Base-by-base conservation (phyloP, 2,797 vertebrate genomes). In the Chaetodon trifasciatus region DNA sequence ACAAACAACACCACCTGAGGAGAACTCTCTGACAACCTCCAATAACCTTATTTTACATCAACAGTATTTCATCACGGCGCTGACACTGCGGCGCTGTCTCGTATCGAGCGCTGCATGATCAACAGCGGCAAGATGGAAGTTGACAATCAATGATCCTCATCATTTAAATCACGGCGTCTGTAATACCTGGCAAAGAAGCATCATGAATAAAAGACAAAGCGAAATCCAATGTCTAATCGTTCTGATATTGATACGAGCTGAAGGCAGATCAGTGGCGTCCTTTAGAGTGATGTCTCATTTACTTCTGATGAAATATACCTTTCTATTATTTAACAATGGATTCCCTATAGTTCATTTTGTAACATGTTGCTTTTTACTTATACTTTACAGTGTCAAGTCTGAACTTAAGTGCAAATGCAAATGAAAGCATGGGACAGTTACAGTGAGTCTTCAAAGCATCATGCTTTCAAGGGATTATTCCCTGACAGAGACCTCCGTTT, bases 1-100 rank as follows among this genome's bases (percentile, higher is more conserved):
- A 83, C 73, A 90, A 93, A 94, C 88, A 93, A 82, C 90, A 78
- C 66, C 82, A 61, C 78, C 85, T 52, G 82, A 85, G 79, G 57
- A 68, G 69, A 91, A 74, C 66, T 79, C 81, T 60, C 73, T 1
- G 8, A 72, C 61, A n/a, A 82, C 79, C 85, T 84, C 50, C 77
- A 53, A 7, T 69, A 71, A 78, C 78, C 72, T 73, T 65, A 74
- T 71, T 87, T 85, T 39, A 67, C 74, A 80, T 78, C 70, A 56
- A 47, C 57, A 52, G 74, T 53, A 63, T 86, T 91, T 87, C 81
- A 89, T 86, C 76, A 67, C 1, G 1, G n/a, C 40, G 39, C 75
- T 42, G 70, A 7, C 35, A 13, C 74, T 21, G 66, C 49, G 1
- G 53, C 32, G 3, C 69, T 35, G 76, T 81, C 73, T 78, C 16